Evolutionary conservation across 1,140 invertebrate species (phyloP).

Genomic region (Panulirus ornatus): DNA sequence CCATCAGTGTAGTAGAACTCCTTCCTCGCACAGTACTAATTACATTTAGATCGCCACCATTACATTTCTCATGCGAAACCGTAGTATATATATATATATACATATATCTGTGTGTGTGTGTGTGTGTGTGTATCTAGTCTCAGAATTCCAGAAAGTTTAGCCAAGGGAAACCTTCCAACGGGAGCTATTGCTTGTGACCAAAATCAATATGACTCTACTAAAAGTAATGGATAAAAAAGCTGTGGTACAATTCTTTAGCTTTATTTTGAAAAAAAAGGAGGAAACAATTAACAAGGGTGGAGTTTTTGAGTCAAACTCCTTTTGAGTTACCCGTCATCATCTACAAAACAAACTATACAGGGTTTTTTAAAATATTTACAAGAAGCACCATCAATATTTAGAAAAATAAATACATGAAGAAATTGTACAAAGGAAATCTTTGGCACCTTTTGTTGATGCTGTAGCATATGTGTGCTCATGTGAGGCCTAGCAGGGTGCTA

Average conservation of each 20-base stretch:
- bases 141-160: too few relatives aligned
- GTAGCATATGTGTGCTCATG: constrained; percentile 44
- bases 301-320: constrained; percentile 2
- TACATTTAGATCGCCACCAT: too few relatives aligned
- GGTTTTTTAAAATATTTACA: constrained; percentile 49
- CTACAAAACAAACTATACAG: constrained; percentile 49
- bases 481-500: constrained; percentile 42
- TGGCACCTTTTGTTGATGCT: constrained; percentile 47
- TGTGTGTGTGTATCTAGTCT: too few relatives aligned
- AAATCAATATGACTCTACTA: too few relatives aligned
- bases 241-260: background rate
- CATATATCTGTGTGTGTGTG: too few relatives aligned
- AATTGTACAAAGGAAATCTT: constrained; percentile 46
- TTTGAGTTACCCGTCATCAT: constrained; percentile 58
- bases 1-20: too few relatives aligned
- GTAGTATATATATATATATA: too few relatives aligned
- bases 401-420: constrained; percentile 48
- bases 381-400: constrained; percentile 49
- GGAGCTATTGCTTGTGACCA: too few relatives aligned
- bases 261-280: constrained; percentile 40
- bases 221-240: background rate
- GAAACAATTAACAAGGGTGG: too few relatives aligned
- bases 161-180: too few relatives aligned
- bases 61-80: too few relatives aligned
- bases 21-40: too few relatives aligned